These are phyloP conservation scores for Micrastur ruficollis DNA, from an alignment of 2,797 vertebrate genomes.

Conservation along the genomic window DNA sequence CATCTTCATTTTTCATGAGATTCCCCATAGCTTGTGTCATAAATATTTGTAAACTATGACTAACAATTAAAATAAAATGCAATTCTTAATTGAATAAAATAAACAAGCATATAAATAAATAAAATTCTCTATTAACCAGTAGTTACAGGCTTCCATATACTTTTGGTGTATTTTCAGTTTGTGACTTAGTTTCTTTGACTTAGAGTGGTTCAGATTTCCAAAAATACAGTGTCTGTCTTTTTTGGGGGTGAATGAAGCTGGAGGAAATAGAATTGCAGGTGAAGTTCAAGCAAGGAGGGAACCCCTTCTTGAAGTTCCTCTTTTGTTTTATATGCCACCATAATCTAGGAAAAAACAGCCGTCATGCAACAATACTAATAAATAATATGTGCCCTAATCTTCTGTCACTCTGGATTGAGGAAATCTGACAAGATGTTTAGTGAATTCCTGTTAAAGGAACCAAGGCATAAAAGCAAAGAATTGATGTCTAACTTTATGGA, in stretches of 20 bases:
- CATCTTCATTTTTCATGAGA: neutral
- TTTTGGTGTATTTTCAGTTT: neutral
- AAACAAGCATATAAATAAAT: neutral
- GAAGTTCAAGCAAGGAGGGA: neutral
- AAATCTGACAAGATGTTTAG: neutral
- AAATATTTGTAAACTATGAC: neutral
- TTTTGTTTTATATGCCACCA: neutral
- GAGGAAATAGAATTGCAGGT: neutral
- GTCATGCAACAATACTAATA: neutral
- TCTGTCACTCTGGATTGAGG: neutral
- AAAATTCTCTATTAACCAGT: neutral
- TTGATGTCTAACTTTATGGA: neutral
- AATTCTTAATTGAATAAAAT: neutral
- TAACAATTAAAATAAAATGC: neutral
- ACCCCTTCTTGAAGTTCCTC: neutral
- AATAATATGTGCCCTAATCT: neutral
- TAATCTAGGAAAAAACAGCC: neutral
- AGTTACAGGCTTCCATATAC: neutral
- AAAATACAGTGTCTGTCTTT: neutral
- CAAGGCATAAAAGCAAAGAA: neutral
- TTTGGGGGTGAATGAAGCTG: neutral
- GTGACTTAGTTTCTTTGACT: neutral
- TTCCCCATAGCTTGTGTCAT: neutral
- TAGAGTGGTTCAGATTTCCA: neutral
- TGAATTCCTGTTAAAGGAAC: neutral